Evolutionary conservation across 2,888 invertebrate species (phyloP).

Genomic region (Brenthis ino): DNA sequence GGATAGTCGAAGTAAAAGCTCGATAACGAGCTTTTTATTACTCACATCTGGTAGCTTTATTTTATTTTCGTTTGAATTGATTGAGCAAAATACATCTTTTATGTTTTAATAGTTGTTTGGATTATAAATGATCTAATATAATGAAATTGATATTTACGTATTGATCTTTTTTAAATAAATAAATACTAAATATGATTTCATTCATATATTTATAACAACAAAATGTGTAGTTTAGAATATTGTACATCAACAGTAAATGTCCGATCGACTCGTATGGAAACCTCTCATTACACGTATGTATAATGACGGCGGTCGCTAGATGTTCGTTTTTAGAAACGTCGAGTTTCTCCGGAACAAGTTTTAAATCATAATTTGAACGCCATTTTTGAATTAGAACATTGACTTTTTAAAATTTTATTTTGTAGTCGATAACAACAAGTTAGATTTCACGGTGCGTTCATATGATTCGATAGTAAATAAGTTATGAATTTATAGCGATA

Average conservation of each 20-base stretch:
- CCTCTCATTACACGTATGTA: constrained; percentile 76
- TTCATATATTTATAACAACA: neutral
- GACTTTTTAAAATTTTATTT: constrained; percentile 64
- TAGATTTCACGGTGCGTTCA: constrained; percentile 30
- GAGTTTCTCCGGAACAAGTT: constrained; percentile 82
- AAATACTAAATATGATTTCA: neutral
- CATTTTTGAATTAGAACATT: constrained; percentile 78
- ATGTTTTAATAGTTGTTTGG: constrained; percentile 4
- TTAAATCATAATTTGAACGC: constrained; percentile 81
- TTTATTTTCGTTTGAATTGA: constrained; percentile 32
- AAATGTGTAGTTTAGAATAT: neutral
- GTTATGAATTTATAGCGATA: constrained; percentile 22
- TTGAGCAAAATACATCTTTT: constrained; percentile 8
- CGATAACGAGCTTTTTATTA: constrained; percentile 41
- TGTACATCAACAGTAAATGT: constrained; percentile 43
- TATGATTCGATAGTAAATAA: constrained; percentile 25
- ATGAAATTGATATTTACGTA: neutral
- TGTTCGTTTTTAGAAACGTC: constrained; percentile 77
- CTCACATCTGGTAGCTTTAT: constrained; percentile 36
- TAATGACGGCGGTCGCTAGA: constrained; percentile 74
- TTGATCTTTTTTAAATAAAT: neutral
- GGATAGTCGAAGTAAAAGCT: constrained; percentile 39
- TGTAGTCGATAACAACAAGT: constrained; percentile 32
- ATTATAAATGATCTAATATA: constrained; percentile 5
- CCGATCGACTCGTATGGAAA: constrained; percentile 56